Evolutionary conservation across 2,797 vertebrate species (phyloP).

Genomic region (Parauchenoglanis punctatus): DNA sequence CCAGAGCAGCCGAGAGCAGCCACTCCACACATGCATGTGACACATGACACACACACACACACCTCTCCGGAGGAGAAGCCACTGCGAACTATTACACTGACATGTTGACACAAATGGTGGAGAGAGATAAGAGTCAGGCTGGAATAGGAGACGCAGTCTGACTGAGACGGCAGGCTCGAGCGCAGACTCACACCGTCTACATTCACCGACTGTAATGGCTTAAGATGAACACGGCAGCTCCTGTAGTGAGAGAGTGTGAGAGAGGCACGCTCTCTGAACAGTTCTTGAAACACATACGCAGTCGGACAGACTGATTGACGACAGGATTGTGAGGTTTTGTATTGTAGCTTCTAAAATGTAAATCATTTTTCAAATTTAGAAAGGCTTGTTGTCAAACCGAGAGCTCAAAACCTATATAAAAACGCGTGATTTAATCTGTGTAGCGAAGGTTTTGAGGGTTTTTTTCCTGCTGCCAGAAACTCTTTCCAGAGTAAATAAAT

Average conservation of each 20-base stretch:
- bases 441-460: background rate
- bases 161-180: slow-evolving; percentile 32
- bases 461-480: background rate
- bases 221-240: slow-evolving; percentile 34
- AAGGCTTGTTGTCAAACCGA: background rate
- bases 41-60: slow-evolving; percentile 18
- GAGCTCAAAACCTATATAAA: background rate
- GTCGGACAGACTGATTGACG: slow-evolving; percentile 4
- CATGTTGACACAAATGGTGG: slow-evolving; percentile 43
- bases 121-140: slow-evolving; percentile 45
- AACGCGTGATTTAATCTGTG: background rate
- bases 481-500: background rate
- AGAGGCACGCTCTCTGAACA: background rate
- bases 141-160: slow-evolving; percentile 15
- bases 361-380: background rate
- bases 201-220: slow-evolving; percentile 39
- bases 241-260: slow-evolving; percentile 19
- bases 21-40: slow-evolving; percentile 22
- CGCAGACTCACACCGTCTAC: slow-evolving; percentile 10
- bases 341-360: background rate
- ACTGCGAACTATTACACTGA: slow-evolving; percentile 38
- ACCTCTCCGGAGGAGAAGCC: slow-evolving; percentile 30
- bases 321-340: background rate
- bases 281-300: background rate
- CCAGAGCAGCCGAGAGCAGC: slow-evolving; percentile 50